A percentile compares a stretch with the other conserved stretches of the same genome.
phyloP scores from a whole-genome alignment of 1,140 invertebrate species.

The Steinernema khuongi region DNA sequence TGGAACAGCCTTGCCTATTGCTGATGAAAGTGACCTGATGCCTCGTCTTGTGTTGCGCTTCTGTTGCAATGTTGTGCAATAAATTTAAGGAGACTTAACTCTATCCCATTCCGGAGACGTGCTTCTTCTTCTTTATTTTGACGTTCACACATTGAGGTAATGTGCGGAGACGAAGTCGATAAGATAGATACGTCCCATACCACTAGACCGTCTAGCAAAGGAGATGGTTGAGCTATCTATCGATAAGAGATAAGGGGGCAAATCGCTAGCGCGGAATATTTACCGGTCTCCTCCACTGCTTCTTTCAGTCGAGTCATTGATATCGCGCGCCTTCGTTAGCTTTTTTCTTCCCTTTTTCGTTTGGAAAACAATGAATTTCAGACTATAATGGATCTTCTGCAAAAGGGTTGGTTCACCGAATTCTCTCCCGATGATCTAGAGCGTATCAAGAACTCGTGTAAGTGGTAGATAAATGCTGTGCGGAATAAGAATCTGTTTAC shows the following conservation, averaged over 20 bases:
- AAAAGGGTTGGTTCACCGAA: constrained; percentile 83
- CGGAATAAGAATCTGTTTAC: constrained; percentile 18
- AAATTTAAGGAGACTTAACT: neutral
- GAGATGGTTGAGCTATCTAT: neutral
- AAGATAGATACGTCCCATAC: too few species aligned
- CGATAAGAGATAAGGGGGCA: neutral
- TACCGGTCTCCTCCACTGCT: neutral
- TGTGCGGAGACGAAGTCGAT: too few species aligned
- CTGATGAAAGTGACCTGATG: too few species aligned
- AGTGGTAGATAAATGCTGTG: constrained; percentile 7
- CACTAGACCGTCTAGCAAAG: too few species aligned
- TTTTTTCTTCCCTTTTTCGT: neutral
- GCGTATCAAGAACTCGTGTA: constrained; percentile 35
- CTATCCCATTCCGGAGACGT: too few species aligned
- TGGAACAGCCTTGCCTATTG: too few species aligned
- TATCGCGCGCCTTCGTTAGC: too few species aligned
- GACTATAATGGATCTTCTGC: constrained; percentile 65
- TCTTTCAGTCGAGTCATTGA: neutral
- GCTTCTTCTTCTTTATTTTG: too few species aligned
- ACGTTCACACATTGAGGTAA: too few species aligned
- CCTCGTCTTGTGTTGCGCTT: neutral
- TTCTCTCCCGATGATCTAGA: constrained; percentile 54
- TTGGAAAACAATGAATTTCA: neutral
- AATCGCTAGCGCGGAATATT: neutral
- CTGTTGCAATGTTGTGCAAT: neutral